Base-by-base conservation (phyloP, 2,113 vertebrate genomes). In the Platanista minor region DNA sequence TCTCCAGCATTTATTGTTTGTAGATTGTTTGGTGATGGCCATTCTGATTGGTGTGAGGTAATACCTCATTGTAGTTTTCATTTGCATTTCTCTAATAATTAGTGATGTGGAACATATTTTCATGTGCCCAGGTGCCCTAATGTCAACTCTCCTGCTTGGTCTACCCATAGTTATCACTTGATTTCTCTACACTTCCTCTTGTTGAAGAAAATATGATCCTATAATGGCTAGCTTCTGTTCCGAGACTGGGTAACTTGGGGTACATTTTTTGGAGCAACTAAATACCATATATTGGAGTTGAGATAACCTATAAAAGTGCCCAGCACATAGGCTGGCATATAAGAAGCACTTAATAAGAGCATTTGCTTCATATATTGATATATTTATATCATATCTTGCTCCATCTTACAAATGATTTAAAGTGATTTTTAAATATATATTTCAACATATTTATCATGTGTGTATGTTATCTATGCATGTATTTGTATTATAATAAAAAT, bases 401-500 rank as follows among this genome's bases (percentile, higher is more conserved):
- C n/a, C 31, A 80, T 39, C 14, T 36, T 61, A 69, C 15, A 66
- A 87, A 59, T 59, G 72, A 81, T 67, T 85, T 87, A 83, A 77
- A 61, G 27, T 77, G 31, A 91, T 49, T 95, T 69, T 54, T 39
- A 96, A 77, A 83, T 87, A 61, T 41, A 8, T 29, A 25, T 21
- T 17, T 74, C 8, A 36, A 0, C 27, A 46, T 57, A 39, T 33
- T 67, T 57, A 46, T n/a, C 25, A 27, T 29, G 39, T 41, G 18
- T 61, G 3, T 92, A 15, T 83, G 6, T 36, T 36, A 25, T 74
- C 2, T 75, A 25, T 94, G 1, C 31, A 33, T 72, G 6, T 31
- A 23, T 82, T 85, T 85, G 8, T 71, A 27, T 83, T 80, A 95
- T 74, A 87, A 77, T 54, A 74, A 87, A 81, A 49, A 54, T 25